Evolutionary conservation across 2,113 vertebrate genomes (phyloP).

Genomic region (Ctenomys sociabilis): DNA sequence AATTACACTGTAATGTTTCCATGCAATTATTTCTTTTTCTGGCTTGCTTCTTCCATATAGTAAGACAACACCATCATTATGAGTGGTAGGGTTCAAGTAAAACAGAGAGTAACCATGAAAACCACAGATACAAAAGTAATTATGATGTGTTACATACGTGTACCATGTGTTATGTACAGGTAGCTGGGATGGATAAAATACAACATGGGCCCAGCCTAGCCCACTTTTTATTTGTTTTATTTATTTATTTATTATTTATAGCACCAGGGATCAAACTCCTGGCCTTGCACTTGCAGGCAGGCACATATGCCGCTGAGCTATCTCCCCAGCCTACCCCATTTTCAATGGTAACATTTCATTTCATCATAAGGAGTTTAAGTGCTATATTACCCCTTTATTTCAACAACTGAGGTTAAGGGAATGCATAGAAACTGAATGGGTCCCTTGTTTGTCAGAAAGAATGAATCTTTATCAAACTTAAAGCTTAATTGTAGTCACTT

Average conservation of each 20-base stretch:
- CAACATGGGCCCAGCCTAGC: rapidly evolving
- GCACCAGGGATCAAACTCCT: too few species aligned
- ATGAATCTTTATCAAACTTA: not conserved
- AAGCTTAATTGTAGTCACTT: not conserved
- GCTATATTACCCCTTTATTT: not conserved
- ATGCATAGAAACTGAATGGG: not conserved
- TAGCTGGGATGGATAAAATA: not conserved
- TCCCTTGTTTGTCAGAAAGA: not conserved
- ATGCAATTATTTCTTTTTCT: not conserved
- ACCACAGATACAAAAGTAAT: not conserved
- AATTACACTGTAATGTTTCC: not conserved
- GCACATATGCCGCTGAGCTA: too few species aligned
- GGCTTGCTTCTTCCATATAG: not conserved
- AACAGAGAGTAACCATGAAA: not conserved
- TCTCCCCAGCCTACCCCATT: not conserved
- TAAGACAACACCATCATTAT: not conserved
- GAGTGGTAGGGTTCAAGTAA: not conserved
- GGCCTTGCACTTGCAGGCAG: too few species aligned
- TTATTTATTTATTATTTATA: too few species aligned
- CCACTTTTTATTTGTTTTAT: too few species aligned
- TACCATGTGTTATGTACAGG: not conserved
- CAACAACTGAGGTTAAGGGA: not conserved
- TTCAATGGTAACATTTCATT: not conserved
- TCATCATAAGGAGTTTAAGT: not conserved
- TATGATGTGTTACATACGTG: not conserved